Evolutionary conservation across 2,888 invertebrate genomes (phyloP).

Genomic region (Nephrotoma guestfalica): DNA sequence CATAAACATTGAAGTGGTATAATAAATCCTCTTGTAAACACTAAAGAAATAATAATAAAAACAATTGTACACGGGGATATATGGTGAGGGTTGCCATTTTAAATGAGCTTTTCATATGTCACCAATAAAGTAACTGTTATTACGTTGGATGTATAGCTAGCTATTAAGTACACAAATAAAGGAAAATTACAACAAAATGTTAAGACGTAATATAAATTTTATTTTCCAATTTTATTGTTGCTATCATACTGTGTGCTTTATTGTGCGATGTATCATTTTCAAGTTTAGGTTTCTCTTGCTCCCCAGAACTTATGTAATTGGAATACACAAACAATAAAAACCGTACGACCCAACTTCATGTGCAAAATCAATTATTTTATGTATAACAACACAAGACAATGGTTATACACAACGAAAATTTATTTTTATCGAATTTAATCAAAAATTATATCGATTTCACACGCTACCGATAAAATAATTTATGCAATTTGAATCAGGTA

Average conservation of each 20-base stretch:
- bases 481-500: background rate
- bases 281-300: background rate
- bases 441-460: background rate
- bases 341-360: background rate
- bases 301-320: background rate
- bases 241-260: background rate
- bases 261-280: background rate
- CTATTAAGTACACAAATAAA: background rate
- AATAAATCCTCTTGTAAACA: background rate
- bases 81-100: background rate
- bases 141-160: background rate
- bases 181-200: background rate
- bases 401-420: background rate
- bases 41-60: background rate
- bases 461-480: background rate
- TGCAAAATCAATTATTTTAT: background rate
- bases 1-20: background rate
- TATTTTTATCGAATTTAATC: background rate
- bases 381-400: background rate
- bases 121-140: background rate
- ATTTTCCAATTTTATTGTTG: background rate
- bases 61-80: background rate
- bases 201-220: background rate
- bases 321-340: background rate
- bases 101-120: background rate